phyloP scores from a whole-genome alignment of 2,888 invertebrate species.

The Drosophila cyrtoloma region DNA sequence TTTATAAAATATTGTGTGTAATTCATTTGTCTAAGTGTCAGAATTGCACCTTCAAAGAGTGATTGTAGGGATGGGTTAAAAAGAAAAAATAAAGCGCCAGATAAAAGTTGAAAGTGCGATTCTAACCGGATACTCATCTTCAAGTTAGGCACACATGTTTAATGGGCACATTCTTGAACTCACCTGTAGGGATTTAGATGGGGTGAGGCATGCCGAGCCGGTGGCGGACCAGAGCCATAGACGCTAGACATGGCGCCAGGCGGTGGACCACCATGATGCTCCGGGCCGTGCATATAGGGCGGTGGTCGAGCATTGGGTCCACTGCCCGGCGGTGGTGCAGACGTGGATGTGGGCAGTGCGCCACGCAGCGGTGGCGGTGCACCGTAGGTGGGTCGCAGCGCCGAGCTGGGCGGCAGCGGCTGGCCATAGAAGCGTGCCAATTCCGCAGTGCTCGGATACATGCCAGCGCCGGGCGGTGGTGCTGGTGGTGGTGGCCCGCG shows the following conservation, averaged over 20 bases:
- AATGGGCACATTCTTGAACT: not conserved
- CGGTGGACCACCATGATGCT: conserved; percentile 62
- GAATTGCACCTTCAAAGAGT: too few relatives aligned
- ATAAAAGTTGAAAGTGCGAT: too few relatives aligned
- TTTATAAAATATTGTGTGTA: too few relatives aligned
- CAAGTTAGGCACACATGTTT: too few relatives aligned
- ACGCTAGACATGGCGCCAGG: conserved; percentile 48
- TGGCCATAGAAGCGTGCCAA: conserved; percentile 79
- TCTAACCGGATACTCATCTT: accelerated
- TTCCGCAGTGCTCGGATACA: conserved; percentile 72
- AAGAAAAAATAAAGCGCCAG: too few relatives aligned
- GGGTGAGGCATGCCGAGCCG: conserved; percentile 81
- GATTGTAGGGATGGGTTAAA: too few relatives aligned
- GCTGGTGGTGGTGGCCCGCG: conserved; percentile 52
- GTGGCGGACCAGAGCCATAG: conserved; percentile 74
- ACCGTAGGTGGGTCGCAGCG: conserved; percentile 83
- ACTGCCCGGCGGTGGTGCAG: conserved; percentile 30
- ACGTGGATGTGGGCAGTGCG: conserved; percentile 59
- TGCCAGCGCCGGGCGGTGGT: conserved; percentile 40
- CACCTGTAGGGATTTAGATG: conserved; percentile 84
- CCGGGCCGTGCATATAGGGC: conserved; percentile 66
- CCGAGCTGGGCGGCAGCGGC: conserved; percentile 63
- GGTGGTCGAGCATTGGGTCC: conserved; percentile 61
- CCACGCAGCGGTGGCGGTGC: conserved; percentile 84
- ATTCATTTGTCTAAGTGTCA: too few relatives aligned